Percentiles rank a stretch among this genome's conserved stretches.
phyloP scores from a whole-genome alignment of 1,140 invertebrate genomes.

The Lasioglossum albipes region DNA sequence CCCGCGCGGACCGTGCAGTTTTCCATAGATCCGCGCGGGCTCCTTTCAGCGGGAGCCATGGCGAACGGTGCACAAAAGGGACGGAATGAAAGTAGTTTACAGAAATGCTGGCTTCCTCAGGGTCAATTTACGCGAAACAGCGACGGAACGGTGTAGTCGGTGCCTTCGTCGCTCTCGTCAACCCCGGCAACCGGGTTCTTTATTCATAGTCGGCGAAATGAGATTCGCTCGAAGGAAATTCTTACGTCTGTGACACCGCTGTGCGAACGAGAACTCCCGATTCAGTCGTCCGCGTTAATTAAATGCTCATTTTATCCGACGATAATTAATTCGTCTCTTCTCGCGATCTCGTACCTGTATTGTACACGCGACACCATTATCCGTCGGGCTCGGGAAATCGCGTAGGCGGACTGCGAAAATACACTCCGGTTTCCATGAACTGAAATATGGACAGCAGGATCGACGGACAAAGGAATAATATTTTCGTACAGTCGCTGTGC shows the following conservation, averaged over 20 bases:
- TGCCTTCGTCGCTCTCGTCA: neutral
- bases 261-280: conserved; percentile 18
- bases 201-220: conserved; percentile 34
- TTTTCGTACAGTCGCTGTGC: no score
- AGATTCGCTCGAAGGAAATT: conserved; percentile 23
- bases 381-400: neutral
- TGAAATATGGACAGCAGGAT: no score
- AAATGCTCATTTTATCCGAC: conserved; percentile 6
- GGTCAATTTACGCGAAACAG: conserved; percentile 60
- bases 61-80: conserved; percentile 13
- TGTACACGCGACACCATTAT: neutral
- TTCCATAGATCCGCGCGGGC: conserved; percentile 32
- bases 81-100: conserved; percentile 52
- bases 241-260: conserved; percentile 22
- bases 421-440: no score
- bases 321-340: conserved; percentile 6
- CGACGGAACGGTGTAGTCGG: neutral
- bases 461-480: no score
- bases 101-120: conserved; percentile 54
- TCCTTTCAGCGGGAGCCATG: conserved; percentile 36
- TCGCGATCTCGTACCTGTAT: neutral
- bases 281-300: conserved; percentile 33
- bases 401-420: neutral
- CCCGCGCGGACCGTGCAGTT: conserved; percentile 42
- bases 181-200: neutral